Conservation (phyloP, 35 echinoderm and acorn worm species). For the Eucidaris tribuloides region DNA sequence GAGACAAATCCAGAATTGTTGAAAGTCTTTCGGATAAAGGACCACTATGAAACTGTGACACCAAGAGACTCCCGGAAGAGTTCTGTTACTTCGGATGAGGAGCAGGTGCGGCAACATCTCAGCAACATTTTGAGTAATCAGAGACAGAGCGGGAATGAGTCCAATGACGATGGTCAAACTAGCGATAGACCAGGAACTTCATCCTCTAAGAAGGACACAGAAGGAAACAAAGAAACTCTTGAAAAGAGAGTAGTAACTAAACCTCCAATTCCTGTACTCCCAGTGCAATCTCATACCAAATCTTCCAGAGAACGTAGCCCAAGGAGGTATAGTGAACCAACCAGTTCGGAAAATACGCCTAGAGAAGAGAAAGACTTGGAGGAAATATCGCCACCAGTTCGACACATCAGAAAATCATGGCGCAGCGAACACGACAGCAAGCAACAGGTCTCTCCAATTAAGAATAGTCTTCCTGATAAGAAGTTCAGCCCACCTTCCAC, state of each 20-base stretch:
- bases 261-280: too few relatives aligned
- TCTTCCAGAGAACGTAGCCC: slow-evolving; percentile 3
- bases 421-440: background rate
- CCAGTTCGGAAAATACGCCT: background rate
- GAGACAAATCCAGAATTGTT: slow-evolving; percentile 87
- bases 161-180: background rate
- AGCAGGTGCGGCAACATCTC: background rate
- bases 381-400: background rate
- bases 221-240: too few relatives aligned
- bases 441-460: slow-evolving; percentile 15
- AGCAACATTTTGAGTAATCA: background rate
- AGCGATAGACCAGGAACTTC: too few relatives aligned
- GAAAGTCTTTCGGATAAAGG: slow-evolving; percentile 77
- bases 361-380: background rate
- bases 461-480: slow-evolving; percentile 35
- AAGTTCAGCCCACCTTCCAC: slow-evolving; percentile 41
- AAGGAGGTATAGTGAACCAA: background rate
- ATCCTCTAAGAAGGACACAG: too few relatives aligned
- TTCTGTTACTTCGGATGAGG: background rate
- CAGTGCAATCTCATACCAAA: too few relatives aligned
- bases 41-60: slow-evolving; percentile 36
- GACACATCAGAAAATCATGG: background rate
- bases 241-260: too few relatives aligned
- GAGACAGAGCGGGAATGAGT: background rate
- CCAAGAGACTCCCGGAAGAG: background rate